phyloP scores from a whole-genome alignment of 2,888 invertebrate species.

The Sphaeridia pumilis region DNA sequence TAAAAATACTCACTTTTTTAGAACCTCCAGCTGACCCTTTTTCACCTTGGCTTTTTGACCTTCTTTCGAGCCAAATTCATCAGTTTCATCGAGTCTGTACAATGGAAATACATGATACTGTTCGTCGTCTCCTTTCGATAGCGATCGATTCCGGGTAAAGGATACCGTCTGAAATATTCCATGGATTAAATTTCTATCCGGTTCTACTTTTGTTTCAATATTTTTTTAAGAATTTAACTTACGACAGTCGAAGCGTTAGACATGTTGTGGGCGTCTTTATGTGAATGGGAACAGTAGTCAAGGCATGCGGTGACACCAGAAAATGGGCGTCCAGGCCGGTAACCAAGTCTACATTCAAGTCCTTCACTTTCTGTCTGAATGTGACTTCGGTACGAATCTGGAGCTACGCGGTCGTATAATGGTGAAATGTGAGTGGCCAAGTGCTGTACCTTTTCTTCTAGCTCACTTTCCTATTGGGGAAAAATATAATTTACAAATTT shows the following conservation, averaged over 20 bases:
- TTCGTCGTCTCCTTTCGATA: conserved; percentile 67
- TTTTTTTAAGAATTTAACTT: too few species aligned
- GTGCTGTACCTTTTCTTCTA: conserved; percentile 78
- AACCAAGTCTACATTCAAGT: conserved; percentile 77
- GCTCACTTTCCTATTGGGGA: conserved; percentile 57
- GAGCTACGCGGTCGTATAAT: conserved; percentile 73
- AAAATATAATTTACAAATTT: background rate
- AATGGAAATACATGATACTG: conserved; percentile 87
- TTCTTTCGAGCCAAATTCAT: conserved; percentile 74
- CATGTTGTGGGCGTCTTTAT: conserved; percentile 93
- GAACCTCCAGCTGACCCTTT: conserved; percentile 64
- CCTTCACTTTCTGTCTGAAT: conserved; percentile 76
- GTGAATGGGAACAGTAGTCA: conserved; percentile 93
- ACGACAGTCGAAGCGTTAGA: conserved; percentile 91
- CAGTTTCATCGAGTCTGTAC: conserved; percentile 79
- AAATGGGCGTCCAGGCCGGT: conserved; percentile 77
- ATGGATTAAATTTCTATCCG: too few species aligned
- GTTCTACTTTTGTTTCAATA: too few species aligned
- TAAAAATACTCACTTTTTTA: conserved; percentile 63
- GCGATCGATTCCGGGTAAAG: conserved; percentile 61
- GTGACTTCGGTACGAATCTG: conserved; percentile 82
- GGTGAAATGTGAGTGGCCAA: conserved; percentile 76
- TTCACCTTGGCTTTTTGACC: conserved; percentile 70
- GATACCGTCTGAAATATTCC: conserved; percentile 74
- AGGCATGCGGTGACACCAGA: conserved; percentile 91